Evolutionary conservation across 2,113 vertebrate species (phyloP).

Genomic region (Thunnus thynnus): DNA sequence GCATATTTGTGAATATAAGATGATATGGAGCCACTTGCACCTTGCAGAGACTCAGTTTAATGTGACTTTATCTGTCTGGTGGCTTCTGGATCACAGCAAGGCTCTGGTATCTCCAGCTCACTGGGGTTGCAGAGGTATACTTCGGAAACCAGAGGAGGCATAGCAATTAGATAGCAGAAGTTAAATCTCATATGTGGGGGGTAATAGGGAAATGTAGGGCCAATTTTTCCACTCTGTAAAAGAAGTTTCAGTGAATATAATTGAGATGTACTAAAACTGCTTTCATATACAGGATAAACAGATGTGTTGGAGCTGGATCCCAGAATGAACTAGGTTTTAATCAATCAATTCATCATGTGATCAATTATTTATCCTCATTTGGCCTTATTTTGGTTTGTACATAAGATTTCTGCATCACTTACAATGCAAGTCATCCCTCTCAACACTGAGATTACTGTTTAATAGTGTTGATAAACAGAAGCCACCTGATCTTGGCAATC

Average conservation of each 20-base stretch:
- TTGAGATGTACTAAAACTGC: neutral
- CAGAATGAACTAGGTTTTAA: neutral
- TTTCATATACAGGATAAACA: constrained; percentile 6
- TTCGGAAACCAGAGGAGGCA: neutral
- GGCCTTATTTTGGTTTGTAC: neutral
- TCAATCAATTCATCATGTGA: neutral
- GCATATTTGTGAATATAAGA: neutral
- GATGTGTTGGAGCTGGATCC: neutral
- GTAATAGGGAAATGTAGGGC: neutral
- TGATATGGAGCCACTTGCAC: neutral
- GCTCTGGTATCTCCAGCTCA: neutral
- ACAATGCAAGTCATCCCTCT: constrained; percentile 24
- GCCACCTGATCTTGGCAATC: constrained; percentile 62
- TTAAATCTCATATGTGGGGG: constrained; percentile 3
- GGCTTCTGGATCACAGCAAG: neutral
- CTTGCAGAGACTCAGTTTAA: neutral
- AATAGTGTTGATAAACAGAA: constrained; percentile 63
- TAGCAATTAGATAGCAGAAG: constrained; percentile 27
- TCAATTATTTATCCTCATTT: neutral
- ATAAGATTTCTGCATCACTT: neutral
- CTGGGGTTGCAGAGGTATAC: neutral
- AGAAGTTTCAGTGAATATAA: neutral
- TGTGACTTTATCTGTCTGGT: neutral
- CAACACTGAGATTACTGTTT: constrained; percentile 14
- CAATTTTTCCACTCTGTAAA: constrained; percentile 14